Percentiles rank a stretch among this genome's conserved stretches.
Evolutionary conservation across 2,797 vertebrate genomes (phyloP).

Genomic region (Steatocranus sp.): DNA sequence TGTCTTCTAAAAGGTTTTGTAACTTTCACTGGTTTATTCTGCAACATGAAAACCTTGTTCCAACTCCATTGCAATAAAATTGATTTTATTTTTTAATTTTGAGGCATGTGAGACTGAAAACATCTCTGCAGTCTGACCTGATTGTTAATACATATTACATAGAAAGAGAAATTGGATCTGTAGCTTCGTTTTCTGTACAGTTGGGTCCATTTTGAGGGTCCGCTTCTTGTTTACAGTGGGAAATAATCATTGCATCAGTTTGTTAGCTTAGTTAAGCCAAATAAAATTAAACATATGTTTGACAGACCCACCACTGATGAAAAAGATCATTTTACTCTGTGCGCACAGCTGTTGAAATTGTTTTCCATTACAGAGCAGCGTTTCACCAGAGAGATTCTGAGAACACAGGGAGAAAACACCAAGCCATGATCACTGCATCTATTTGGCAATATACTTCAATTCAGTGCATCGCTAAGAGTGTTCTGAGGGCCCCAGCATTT

Average conservation of each 20-base stretch:
- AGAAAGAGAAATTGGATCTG: background rate
- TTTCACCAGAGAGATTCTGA: background rate
- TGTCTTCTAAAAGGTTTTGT: background rate
- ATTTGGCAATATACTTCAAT: constrained; percentile 14
- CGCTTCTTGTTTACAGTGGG: background rate
- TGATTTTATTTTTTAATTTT: background rate
- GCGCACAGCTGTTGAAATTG: background rate
- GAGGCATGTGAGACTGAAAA: background rate
- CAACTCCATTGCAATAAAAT: background rate
- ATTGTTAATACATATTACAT: background rate
- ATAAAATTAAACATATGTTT: background rate
- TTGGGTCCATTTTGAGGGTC: background rate
- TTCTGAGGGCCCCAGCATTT: background rate
- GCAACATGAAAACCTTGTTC: background rate
- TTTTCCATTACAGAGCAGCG: background rate
- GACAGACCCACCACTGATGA: background rate
- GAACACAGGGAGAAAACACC: background rate
- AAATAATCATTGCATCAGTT: background rate
- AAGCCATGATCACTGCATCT: background rate
- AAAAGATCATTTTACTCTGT: background rate
- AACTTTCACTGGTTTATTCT: background rate
- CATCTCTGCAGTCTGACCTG: background rate
- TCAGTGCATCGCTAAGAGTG: background rate
- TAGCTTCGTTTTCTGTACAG: background rate
- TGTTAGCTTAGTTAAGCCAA: background rate